Base-by-base conservation (phyloP, 2,797 vertebrate genomes). In the Glyptemys insculpta region DNA sequence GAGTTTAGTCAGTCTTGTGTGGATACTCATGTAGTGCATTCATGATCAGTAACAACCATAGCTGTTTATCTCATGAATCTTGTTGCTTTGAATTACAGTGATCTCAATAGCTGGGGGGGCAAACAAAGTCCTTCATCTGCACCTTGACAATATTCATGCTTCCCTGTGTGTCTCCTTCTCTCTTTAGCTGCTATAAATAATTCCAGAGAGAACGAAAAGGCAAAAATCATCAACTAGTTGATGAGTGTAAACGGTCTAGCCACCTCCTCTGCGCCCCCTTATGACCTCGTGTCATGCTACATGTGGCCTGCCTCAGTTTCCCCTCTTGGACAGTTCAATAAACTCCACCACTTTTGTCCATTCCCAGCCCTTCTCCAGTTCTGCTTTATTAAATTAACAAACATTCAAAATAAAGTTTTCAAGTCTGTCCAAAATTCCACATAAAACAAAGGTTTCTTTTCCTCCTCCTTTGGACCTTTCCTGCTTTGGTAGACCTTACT, bases 161-260 rank as follows among this genome's bases (percentile, higher is more conserved):
- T 87, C 53, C 23, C 65, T 27, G 79, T 83, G 80, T 59, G 79
- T 31, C 19, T 94, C 83, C 56, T 79, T 53, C 83, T 94, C 88
- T 88, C 3, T 62, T 62, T 6, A 47, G 23, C 50, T 81, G 31
- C 79, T 91, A n/a, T 90, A 65, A 59, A 19, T 72, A 86, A 81
- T 89, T 91, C 79, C 93, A 85, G 90, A 93, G 91, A 79, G 56
- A 0, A 0, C 29, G 86, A 92, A 72, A 41, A 37, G n/a, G 68
- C 21, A 41, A 37, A 52, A 10, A 85, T 27, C 54, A 86, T 84
- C 18, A 83, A 78, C 89, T 85, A 5, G 12, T 82, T 56, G 54
- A 44, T 47, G 91, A 34, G 59, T 62, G 15, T 8, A 34, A 16
- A 15, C 3, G 16, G 15, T 34, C 31, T 16, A 31, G 31, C 59